A percentile compares a stretch with the other conserved stretches of the same genome.
phyloP scores from a whole-genome alignment of 1,140 invertebrate species.

The Caerostris extrusa region DNA sequence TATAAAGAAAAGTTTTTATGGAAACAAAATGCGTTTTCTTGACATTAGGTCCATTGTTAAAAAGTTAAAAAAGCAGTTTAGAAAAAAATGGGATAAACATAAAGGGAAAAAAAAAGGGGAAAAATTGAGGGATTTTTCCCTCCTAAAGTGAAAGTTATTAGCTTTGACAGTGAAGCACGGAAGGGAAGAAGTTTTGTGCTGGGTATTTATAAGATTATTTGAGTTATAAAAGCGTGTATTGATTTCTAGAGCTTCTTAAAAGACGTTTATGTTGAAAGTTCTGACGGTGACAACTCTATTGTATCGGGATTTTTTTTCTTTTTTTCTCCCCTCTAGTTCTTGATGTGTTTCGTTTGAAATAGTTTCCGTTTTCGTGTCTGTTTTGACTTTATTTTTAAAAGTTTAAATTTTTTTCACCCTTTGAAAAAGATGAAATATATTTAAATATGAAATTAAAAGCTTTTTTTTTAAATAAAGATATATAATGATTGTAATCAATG shows the following conservation, averaged over 20 bases:
- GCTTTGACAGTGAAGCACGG: slow-evolving; percentile 22
- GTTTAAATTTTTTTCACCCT: background rate
- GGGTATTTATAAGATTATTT: slow-evolving; percentile 37
- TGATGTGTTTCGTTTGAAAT: background rate
- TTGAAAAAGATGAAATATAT: no score
- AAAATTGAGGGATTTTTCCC: slow-evolving; percentile 1
- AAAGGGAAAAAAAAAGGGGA: background rate
- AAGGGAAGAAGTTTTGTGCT: background rate
- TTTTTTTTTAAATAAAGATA: no score
- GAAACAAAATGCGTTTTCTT: slow-evolving; percentile 57
- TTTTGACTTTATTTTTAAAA: background rate
- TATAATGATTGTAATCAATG: no score
- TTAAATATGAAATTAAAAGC: no score
- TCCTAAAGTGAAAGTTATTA: slow-evolving; percentile 30
- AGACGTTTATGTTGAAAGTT: background rate
- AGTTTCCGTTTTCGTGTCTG: background rate
- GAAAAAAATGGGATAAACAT: slow-evolving; percentile 5
- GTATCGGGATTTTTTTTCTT: background rate
- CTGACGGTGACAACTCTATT: background rate
- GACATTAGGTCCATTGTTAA: slow-evolving; percentile 55
- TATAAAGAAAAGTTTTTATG: background rate
- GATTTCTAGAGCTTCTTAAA: background rate
- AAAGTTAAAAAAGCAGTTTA: slow-evolving; percentile 40
- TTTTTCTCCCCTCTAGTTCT: no score
- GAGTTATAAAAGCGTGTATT: slow-evolving; percentile 5